Conservation (phyloP, 2,113 vertebrate species). For the Emydocephalus ijimae region DNA sequence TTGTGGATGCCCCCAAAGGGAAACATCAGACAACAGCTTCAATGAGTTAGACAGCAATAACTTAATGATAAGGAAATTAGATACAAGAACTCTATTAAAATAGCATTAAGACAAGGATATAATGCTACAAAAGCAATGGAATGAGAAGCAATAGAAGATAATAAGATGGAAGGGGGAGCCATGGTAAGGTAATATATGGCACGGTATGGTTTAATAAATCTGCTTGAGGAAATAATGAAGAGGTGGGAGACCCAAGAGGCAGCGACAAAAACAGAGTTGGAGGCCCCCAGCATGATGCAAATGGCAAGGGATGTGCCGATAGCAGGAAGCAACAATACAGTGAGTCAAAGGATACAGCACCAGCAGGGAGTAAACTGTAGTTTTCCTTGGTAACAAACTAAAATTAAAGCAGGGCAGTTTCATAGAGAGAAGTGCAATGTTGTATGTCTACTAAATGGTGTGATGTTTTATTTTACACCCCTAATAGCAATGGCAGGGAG, state of each 20-base stretch:
- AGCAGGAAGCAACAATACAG: neutral
- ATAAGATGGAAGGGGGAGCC: neutral
- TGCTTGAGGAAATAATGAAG: conserved; percentile 19
- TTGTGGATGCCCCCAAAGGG: conserved; percentile 23
- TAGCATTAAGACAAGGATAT: conserved; percentile 33
- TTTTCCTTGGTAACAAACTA: conserved; percentile 7
- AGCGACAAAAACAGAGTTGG: rapidly evolving
- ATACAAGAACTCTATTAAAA: conserved; percentile 40
- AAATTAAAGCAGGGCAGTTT: conserved; percentile 11
- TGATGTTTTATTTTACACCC: neutral
- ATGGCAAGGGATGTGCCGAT: neutral
- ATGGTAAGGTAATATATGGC: neutral
- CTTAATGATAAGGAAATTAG: conserved; percentile 42
- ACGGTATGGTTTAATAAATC: rapidly evolving
- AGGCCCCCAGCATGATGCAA: neutral
- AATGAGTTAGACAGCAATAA: conserved; percentile 37
- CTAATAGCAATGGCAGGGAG: neutral
- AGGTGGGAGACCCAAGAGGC: conserved; percentile 15
- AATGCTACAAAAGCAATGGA: conserved; percentile 37
- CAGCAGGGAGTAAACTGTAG: neutral
- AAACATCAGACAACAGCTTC: conserved; percentile 34
- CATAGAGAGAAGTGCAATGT: neutral
- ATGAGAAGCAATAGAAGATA: conserved; percentile 33
- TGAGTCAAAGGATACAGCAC: neutral
- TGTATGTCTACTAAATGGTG: neutral